Conservation (phyloP, 2,113 vertebrate species). For the Emberiza fucata region DNA sequence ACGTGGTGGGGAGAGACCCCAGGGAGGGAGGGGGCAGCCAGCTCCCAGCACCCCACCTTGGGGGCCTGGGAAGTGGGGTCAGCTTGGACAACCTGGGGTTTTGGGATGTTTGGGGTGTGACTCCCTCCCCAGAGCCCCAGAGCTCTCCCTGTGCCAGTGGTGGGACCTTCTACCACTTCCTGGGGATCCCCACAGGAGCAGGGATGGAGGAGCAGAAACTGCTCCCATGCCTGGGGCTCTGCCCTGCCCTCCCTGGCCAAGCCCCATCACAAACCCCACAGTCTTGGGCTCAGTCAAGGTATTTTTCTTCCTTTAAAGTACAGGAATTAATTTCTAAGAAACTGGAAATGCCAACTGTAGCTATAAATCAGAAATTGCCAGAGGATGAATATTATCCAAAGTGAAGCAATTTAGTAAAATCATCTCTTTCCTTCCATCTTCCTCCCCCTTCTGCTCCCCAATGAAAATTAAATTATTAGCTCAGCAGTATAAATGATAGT, state of each 20-base stretch:
- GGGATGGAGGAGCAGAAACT: background rate
- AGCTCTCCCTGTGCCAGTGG: rapidly evolving
- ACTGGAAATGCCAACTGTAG: constrained; percentile 1
- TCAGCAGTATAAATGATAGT: constrained; percentile 26
- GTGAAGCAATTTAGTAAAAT: constrained; percentile 67
- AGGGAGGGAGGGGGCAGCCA: background rate
- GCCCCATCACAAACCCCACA: rapidly evolving
- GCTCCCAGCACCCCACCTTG: background rate
- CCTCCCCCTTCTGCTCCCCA: background rate
- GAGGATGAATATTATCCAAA: constrained; percentile 54
- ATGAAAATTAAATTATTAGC: constrained; percentile 62
- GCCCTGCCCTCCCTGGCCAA: background rate
- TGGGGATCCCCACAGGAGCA: background rate
- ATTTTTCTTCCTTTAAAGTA: constrained; percentile 1
- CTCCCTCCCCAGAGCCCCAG: background rate
- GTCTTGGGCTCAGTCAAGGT: background rate
- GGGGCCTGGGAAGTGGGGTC: background rate
- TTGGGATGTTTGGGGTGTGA: background rate
- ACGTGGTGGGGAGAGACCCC: background rate
- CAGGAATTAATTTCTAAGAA: constrained; percentile 43
- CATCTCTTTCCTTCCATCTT: background rate
- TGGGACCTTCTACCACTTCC: background rate
- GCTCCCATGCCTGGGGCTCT: background rate
- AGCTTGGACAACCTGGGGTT: rapidly evolving
- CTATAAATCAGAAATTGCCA: constrained; percentile 47